phyloP scores from a whole-genome alignment of 2,888 invertebrate genomes.

The Phalangium opilio region DNA sequence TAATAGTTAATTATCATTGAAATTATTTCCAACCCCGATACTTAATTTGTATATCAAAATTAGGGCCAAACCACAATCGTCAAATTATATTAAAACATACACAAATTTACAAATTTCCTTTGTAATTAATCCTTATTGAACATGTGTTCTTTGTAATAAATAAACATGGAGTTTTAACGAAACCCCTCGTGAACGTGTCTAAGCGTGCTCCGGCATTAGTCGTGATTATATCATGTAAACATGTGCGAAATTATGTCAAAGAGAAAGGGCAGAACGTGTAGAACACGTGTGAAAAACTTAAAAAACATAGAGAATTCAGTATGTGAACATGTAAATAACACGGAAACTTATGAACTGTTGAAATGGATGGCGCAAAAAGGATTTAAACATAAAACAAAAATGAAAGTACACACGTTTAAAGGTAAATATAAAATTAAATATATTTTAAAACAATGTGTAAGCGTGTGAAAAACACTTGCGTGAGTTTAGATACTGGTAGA shows the following conservation, averaged over 20 bases:
- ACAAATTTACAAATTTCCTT: too few relatives aligned
- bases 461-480: not conserved
- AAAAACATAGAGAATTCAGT: not conserved
- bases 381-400: conserved; percentile 4
- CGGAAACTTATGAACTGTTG: not conserved
- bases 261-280: conserved; percentile 2
- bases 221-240: too few relatives aligned
- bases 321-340: not conserved
- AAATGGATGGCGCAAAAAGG: conserved; percentile 10
- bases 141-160: too few relatives aligned
- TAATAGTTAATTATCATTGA: too few relatives aligned
- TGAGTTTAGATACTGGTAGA: conserved; percentile 7
- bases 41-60: too few relatives aligned
- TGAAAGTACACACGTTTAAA: conserved; percentile 5
- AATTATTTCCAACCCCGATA: too few relatives aligned
- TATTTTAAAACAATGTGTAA: not conserved
- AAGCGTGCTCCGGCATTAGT: too few relatives aligned
- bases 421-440: not conserved
- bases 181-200: too few relatives aligned
- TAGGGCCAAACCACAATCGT: too few relatives aligned
- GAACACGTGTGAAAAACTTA: conserved; percentile 2
- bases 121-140: too few relatives aligned
- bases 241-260: not conserved
- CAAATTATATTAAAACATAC: too few relatives aligned
- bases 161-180: too few relatives aligned